Base-by-base conservation (phyloP, 2,888 invertebrate genomes). In the Dyspetes luteomarginatus region DNA sequence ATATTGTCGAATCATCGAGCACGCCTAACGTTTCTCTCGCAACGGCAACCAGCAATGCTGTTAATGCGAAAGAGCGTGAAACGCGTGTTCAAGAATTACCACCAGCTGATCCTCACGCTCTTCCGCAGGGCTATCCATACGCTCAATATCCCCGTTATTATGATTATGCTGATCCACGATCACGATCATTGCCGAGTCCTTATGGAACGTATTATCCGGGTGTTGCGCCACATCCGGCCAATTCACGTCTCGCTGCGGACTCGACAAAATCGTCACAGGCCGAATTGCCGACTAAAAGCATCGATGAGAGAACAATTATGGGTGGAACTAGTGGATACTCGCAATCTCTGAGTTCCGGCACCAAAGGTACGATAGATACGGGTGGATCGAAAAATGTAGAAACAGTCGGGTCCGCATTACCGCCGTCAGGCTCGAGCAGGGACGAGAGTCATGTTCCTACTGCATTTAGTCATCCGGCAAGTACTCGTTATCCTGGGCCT, bases 71-170 rank as follows among this genome's bases (percentile, higher is more conserved):
- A 58, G 83, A 81, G 26, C 78, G 81, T 3, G 78, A 82, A 2
- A 3, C 67, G 7, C 55, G 71, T n/a, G 64, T 62, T n/a, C 78
- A 69, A 56, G 78, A 81, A 45, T 48, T 79, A 26, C 50, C 71
- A 4, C 79, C 72, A 50, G 72, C 48, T 67, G 72, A 83, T 56
- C 69, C 78, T 56, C 82, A 83, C 72, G 86, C 84, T 15, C 82
- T 89, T 60, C 88, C 90, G 0, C 91, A 91, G 81, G 89, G 89
- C 3, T 92, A 92, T 82, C 91, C 90, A 3, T 92, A 91, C 64
- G 89, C 91, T 7, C 92, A 92, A 26, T 92, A 90, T 79, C 91
- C 91, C 9, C 87, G 91, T 78, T 91, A 89, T 73, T 91, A 90
- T 69, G 91, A 91, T 56, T 90, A 90, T 60, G 86, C 82, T 2